These are phyloP conservation scores for Cynaeus angustus DNA, from an alignment of 2,888 invertebrate genomes.

Conservation along the genomic window DNA sequence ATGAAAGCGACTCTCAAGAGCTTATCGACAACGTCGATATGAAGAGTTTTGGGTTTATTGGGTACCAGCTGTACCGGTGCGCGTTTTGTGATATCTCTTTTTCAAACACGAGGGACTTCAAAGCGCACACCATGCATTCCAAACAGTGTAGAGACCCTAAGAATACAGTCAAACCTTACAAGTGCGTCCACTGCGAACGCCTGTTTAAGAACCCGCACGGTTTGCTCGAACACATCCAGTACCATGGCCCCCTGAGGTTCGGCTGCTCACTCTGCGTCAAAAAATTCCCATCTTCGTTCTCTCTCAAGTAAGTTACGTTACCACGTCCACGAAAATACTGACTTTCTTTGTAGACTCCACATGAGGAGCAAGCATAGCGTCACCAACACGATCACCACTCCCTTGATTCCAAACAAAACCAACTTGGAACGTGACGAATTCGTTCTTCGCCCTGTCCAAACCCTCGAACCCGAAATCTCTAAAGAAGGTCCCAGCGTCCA, in stretches of 20 bases:
- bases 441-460: slow-evolving; percentile 69
- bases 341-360: slow-evolving; percentile 69
- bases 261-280: slow-evolving; percentile 76
- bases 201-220: slow-evolving; percentile 70
- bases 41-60: slow-evolving; percentile 62
- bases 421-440: slow-evolving; percentile 72
- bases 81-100: slow-evolving; percentile 71
- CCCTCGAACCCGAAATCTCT: slow-evolving; percentile 30
- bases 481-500: slow-evolving; percentile 34
- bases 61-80: slow-evolving; percentile 74
- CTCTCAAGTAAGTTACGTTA: slow-evolving; percentile 60
- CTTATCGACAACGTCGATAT: slow-evolving; percentile 31
- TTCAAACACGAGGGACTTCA: slow-evolving; percentile 66
- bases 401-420: slow-evolving; percentile 71
- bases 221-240: slow-evolving; percentile 76
- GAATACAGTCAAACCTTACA: slow-evolving; percentile 61
- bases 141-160: slow-evolving; percentile 52
- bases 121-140: slow-evolving; percentile 66
- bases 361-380: slow-evolving; percentile 74
- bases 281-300: slow-evolving; percentile 63
- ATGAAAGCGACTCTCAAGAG: slow-evolving; percentile 50
- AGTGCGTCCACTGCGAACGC: slow-evolving; percentile 74
- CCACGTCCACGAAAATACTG: too few species aligned
- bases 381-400: slow-evolving; percentile 68
- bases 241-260: slow-evolving; percentile 76